Evolutionary conservation across 2,113 vertebrate species (phyloP), one percentile per base, ranked within the genome.

Genomic region (Rhabdornis inornatus): DNA sequence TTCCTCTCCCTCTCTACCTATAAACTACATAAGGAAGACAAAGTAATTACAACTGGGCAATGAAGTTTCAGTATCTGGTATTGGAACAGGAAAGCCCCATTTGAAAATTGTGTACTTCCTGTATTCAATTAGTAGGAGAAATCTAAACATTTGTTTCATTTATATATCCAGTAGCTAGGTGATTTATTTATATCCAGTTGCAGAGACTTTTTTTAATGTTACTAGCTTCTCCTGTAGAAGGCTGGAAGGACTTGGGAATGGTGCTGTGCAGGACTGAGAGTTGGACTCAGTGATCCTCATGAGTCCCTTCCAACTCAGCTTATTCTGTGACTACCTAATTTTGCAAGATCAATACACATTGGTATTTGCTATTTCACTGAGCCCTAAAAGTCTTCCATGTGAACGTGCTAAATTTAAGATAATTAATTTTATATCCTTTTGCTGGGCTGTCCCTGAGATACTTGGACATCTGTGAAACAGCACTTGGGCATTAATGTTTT

Each of bases 21-120:
- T 81, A 39, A 90, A 52, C 35, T 49, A 18, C 22, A 4, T 84
- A 68, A 92, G 61, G 33, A 92, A 96, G 78, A 89, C 63, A 83
- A 90, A 93, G 53, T 80, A 83, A 92, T 89, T 96, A 94, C 50
- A 68, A 25, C 56, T 47, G 30, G 15, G 39, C 90, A 94, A 94
- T 82, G 85, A 71, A 50, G 40, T 86, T 94, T 65, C 90, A 44
- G 37, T 87, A 24, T 92, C 63, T 94, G 77, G 27, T 74, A 47
- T n/a, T 79, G 68, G 18, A 89, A 80, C 56, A 68, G 47, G 30
- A 92, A 81, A 87, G 50, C n/a, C 50, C 31, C 13, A 4, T 84
- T 87, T 94, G 76, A 90, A 91, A 90, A 93, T 68, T 88, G 27
- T 81, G 16, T 78, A 9, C 49, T 89, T 89, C 69, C 90, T 94